Conservation (phyloP, 2,113 vertebrate species). For the Ursus arctos region DNA sequence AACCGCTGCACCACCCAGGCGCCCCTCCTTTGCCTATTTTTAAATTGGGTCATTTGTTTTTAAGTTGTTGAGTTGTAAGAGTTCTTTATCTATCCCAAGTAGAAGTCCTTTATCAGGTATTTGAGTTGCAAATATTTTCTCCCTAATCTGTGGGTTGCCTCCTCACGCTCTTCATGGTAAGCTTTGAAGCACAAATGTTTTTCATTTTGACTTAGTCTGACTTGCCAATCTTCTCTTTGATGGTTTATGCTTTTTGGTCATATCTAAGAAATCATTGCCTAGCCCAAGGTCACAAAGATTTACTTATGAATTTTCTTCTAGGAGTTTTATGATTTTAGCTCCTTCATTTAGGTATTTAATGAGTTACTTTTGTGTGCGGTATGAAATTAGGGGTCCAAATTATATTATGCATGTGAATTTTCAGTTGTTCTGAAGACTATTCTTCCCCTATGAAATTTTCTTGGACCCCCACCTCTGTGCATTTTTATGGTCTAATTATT, state of each 20-base stretch:
- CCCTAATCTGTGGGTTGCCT: neutral
- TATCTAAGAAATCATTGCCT: neutral
- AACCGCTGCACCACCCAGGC: too few relatives aligned
- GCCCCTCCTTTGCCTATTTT: neutral
- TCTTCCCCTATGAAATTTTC: neutral
- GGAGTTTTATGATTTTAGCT: neutral
- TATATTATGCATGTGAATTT: neutral
- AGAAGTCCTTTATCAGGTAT: neutral
- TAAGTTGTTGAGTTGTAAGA: neutral
- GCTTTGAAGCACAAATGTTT: conserved; percentile 1
- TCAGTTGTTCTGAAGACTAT: neutral
- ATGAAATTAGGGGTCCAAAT: neutral
- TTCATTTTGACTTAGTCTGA: neutral
- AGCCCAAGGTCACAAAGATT: neutral
- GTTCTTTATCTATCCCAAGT: neutral
- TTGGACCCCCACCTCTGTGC: neutral
- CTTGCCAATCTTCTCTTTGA: neutral
- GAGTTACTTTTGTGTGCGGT: neutral
- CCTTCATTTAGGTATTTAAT: neutral
- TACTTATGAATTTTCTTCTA: neutral
- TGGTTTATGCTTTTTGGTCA: neutral
- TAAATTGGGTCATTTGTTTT: neutral
- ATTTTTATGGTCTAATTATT: conserved; percentile 9
- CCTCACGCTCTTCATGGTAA: neutral
- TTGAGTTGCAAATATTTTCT: conserved; percentile 8